Evolutionary conservation across 2,888 invertebrate species (phyloP).

Genomic region (Drosophila atripex): DNA sequence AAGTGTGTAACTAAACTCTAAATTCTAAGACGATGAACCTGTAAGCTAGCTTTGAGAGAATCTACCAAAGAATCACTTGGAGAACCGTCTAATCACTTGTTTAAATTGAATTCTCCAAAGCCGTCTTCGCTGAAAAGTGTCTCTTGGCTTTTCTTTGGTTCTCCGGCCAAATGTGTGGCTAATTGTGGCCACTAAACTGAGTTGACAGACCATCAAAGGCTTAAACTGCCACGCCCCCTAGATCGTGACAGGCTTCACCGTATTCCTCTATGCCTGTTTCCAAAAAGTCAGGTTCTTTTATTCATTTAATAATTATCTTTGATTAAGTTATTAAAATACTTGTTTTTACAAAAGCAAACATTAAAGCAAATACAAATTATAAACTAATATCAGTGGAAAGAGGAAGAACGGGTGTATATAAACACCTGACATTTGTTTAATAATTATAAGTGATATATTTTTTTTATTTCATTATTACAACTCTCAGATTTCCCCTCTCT

Average conservation of each 20-base stretch:
- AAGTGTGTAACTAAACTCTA: not conserved
- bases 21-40: constrained; percentile 1
- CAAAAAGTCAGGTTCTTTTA: not conserved
- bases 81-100: not conserved
- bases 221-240: constrained; percentile 37
- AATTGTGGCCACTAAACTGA: constrained; percentile 77
- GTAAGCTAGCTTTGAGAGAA: not conserved
- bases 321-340: constrained; percentile 74
- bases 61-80: not conserved
- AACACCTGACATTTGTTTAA: constrained; percentile 45
- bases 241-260: not conserved
- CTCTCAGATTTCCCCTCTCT: constrained; percentile 18
- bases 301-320: constrained; percentile 46
- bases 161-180: constrained; percentile 76
- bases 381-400: constrained; percentile 29
- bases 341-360: constrained; percentile 38
- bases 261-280: not conserved
- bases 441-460: constrained; percentile 48
- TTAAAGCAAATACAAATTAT: not conserved
- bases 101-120: constrained; percentile 4
- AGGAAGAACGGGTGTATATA: constrained; percentile 31
- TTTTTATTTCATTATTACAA: constrained; percentile 37
- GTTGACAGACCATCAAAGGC: constrained; percentile 69
- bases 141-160: constrained; percentile 44
- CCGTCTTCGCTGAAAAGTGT: constrained; percentile 2